These are phyloP conservation scores for Synanthedon tipuliformis DNA, from an alignment of 2,888 invertebrate genomes.

Conservation along the genomic window DNA sequence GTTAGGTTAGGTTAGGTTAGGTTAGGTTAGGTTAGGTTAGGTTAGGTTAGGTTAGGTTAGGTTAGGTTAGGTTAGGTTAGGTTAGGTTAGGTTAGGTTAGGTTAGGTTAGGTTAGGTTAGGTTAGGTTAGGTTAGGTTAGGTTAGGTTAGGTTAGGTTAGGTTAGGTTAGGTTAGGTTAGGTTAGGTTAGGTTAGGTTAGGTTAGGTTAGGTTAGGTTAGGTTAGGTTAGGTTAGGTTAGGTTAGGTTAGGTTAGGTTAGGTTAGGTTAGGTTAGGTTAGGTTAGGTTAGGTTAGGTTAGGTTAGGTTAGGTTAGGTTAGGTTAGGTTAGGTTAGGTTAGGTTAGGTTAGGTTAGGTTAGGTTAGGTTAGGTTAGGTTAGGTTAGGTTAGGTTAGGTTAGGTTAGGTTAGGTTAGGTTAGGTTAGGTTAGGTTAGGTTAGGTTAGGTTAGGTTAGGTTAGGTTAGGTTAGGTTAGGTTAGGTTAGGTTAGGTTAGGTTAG, in stretches of 20 bases:
- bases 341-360: neutral
- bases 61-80: conserved; percentile 4
- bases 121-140: neutral
- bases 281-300: neutral
- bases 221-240: neutral
- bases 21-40: conserved; percentile 2
- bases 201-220: neutral
- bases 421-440: conserved; percentile 1
- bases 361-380: conserved; percentile 1
- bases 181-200: neutral
- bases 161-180: neutral
- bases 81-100: conserved; percentile 4
- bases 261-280: neutral
- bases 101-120: conserved; percentile 1
- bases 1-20: conserved; percentile 2
- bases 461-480: conserved; percentile 1
- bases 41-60: conserved; percentile 4
- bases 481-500: conserved; percentile 1
- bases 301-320: neutral
- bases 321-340: neutral
- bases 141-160: neutral
- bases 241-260: neutral
- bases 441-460: neutral
- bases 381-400: conserved; percentile 1
- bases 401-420: conserved; percentile 1